These are phyloP conservation scores for Pelagia noctiluca DNA, from an alignment of 30 jellyfish, hydroid and myxozoan genomes.

Conservation along the genomic window DNA sequence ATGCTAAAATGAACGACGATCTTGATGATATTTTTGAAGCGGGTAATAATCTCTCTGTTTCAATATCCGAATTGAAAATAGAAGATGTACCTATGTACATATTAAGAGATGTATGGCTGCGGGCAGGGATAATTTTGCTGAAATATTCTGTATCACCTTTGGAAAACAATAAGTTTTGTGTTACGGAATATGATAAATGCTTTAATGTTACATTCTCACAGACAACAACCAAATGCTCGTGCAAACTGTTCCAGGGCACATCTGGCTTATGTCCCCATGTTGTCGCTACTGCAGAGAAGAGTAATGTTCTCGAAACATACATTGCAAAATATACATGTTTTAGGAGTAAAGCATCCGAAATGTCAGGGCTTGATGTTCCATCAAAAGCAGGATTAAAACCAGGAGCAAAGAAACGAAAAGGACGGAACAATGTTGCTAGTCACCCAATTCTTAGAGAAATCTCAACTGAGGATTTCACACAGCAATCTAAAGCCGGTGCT, in stretches of 20 bases:
- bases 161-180: neutral
- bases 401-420: slow-evolving; percentile 22
- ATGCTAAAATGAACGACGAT: neutral
- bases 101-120: slow-evolving; percentile 20
- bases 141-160: slow-evolving; percentile 11
- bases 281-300: slow-evolving; percentile 4
- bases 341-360: slow-evolving; percentile 11
- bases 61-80: slow-evolving; percentile 9
- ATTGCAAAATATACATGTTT: neutral
- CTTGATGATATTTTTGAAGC: neutral
- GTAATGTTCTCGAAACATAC: neutral
- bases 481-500: slow-evolving; percentile 1
- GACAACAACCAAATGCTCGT: neutral
- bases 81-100: slow-evolving; percentile 11
- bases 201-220: slow-evolving; percentile 17
- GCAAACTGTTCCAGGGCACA: slow-evolving; percentile 19
- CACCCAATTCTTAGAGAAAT: slow-evolving; percentile 5
- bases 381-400: slow-evolving; percentile 22
- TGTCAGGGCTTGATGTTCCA: neutral
- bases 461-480: neutral
- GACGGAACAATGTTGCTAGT: neutral
- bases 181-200: slow-evolving; percentile 6
- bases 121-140: slow-evolving; percentile 7
- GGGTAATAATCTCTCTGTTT: slow-evolving; percentile 1
- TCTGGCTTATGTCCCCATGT: slow-evolving; percentile 18